These are phyloP conservation scores for Antechinus stuartii DNA, from an alignment of 2,113 vertebrate species.

Conservation along the genomic window DNA sequence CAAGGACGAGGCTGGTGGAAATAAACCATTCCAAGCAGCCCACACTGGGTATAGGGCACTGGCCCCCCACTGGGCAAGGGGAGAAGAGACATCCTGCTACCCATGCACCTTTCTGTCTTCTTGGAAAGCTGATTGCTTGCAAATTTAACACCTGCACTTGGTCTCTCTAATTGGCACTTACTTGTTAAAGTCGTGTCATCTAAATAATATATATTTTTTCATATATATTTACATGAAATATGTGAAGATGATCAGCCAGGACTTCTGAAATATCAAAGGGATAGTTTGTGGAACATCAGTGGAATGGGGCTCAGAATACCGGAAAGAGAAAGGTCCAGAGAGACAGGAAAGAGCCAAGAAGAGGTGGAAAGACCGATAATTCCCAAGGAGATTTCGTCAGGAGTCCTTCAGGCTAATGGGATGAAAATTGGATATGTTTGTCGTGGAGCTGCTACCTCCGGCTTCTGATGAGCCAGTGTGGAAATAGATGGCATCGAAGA, in stretches of 20 bases:
- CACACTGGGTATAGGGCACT: neutral
- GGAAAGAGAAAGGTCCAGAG: accelerated
- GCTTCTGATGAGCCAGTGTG: neutral
- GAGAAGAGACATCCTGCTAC: accelerated
- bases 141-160: neutral
- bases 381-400: neutral
- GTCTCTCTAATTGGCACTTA: constrained; percentile 55
- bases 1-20: constrained; percentile 3
- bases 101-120: accelerated
- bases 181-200: constrained; percentile 36
- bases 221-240: neutral
- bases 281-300: neutral
- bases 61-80: accelerated
- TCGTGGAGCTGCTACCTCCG: neutral
- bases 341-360: neutral
- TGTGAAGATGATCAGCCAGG: accelerated
- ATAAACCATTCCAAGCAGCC: neutral
- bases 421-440: neutral
- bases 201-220: neutral
- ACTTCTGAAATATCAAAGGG: neutral
- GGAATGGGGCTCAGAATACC: neutral
- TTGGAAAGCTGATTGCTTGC: constrained; percentile 8
- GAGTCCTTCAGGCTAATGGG: neutral
- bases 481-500: accelerated
- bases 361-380: too few relatives aligned